These are phyloP conservation scores for Semnornis frantzii DNA, from an alignment of 2,113 vertebrate genomes.

Conservation along the genomic window DNA sequence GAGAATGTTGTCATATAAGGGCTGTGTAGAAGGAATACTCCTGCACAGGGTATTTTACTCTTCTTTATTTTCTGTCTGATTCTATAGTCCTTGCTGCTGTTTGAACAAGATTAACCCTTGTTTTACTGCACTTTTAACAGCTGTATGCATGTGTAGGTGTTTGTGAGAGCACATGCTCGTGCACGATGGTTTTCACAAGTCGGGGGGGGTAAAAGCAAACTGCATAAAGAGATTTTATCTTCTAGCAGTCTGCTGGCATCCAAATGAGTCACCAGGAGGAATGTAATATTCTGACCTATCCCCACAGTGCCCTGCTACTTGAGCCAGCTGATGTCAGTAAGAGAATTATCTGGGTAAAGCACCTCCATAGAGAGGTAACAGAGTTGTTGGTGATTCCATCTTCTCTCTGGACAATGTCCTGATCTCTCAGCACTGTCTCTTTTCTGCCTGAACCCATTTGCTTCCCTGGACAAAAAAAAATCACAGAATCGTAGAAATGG, in stretches of 20 bases:
- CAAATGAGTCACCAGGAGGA: not conserved
- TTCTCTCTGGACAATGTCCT: not conserved
- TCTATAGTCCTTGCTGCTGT: not conserved
- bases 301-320: not conserved
- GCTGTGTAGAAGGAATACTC: not conserved
- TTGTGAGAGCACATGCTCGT: not conserved
- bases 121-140: not conserved
- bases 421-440: not conserved
- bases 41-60: not conserved
- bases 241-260: not conserved
- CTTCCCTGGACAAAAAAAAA: not conserved
- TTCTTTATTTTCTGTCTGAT: not conserved
- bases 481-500: not conserved
- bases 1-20: not conserved
- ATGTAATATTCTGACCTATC: not conserved
- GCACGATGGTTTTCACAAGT: not conserved
- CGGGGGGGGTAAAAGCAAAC: not conserved
- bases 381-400: not conserved
- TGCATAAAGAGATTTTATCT: not conserved
- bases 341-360: not conserved
- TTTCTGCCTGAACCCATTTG: not conserved
- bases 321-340: not conserved
- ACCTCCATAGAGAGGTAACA: not conserved
- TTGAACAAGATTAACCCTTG: slow-evolving; percentile 13
- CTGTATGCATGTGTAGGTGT: not conserved